These are phyloP conservation scores for Stomatorhinus walkeri DNA, from an alignment of 2,797 vertebrate genomes.

Conservation along the genomic window DNA sequence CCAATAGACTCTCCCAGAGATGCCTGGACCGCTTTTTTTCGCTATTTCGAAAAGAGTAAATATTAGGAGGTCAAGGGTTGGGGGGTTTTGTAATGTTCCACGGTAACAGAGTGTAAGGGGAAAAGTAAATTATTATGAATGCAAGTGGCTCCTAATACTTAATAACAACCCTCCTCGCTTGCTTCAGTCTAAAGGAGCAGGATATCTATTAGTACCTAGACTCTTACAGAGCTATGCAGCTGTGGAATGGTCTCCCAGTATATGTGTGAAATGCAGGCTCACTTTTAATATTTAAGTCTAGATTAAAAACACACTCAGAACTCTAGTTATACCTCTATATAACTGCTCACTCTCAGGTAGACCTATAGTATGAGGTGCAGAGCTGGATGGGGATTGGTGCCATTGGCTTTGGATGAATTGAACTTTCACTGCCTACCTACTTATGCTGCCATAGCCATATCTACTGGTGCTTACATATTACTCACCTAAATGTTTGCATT, in stretches of 20 bases:
- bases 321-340: not conserved
- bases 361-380: not conserved
- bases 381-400: not conserved
- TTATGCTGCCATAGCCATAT: not conserved
- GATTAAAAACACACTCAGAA: not conserved
- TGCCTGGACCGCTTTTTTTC: not conserved
- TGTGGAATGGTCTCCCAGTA: not conserved
- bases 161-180: not conserved
- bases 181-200: not conserved
- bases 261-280: not conserved
- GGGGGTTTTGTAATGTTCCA: not conserved
- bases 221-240: not conserved
- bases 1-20: not conserved
- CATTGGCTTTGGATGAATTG: not conserved
- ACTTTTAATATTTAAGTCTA: not conserved
- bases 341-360: not conserved
- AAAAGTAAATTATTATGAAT: not conserved
- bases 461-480: not conserved
- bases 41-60: not conserved
- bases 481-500: not conserved
- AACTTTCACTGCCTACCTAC: not conserved
- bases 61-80: not conserved
- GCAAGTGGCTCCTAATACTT: not conserved
- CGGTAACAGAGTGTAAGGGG: not conserved
- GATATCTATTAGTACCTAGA: not conserved